Conservation (phyloP, 2,888 invertebrate species). For the Tortricodes alternella region DNA sequence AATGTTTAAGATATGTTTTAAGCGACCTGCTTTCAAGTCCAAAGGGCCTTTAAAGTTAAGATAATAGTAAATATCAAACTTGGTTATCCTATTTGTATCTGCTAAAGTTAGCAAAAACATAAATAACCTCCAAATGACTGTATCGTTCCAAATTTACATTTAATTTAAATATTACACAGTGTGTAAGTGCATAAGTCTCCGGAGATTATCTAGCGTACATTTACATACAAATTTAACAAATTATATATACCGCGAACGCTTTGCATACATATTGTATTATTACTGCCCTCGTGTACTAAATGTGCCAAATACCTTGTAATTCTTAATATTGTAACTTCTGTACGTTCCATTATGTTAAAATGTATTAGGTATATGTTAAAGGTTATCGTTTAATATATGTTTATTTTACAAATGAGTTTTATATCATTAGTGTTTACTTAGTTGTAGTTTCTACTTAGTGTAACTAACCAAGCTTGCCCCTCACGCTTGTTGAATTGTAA, state of each 20-base stretch:
- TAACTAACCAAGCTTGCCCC: slow-evolving; percentile 65
- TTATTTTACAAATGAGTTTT: slow-evolving; percentile 8
- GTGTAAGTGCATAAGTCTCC: slow-evolving; percentile 30
- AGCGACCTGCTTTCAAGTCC: background rate
- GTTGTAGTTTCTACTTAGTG: slow-evolving; percentile 26
- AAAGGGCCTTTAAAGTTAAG: background rate
- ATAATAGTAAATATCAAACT: background rate
- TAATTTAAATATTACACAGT: slow-evolving; percentile 28
- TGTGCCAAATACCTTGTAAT: slow-evolving; percentile 57
- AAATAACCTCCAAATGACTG: slow-evolving; percentile 17
- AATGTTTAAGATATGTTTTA: background rate
- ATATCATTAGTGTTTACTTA: slow-evolving; percentile 9
- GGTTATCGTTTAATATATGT: slow-evolving; percentile 27
- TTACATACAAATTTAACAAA: slow-evolving; percentile 31
- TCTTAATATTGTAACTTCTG: slow-evolving; percentile 19
- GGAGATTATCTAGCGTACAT: slow-evolving; percentile 31
- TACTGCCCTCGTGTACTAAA: slow-evolving; percentile 42
- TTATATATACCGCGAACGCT: slow-evolving; percentile 27
- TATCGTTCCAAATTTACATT: slow-evolving; percentile 28
- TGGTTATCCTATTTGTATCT: background rate
- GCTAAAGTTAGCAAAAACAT: slow-evolving; percentile 7
- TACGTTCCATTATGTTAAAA: slow-evolving; percentile 3
- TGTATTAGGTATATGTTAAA: slow-evolving; percentile 9
- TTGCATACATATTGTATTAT: slow-evolving; percentile 40
- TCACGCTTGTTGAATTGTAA: slow-evolving; percentile 77